Evolutionary conservation across 2,888 invertebrate genomes (phyloP), one percentile per base, ranked within the genome.

Genomic region (Oscheius sp.): DNA sequence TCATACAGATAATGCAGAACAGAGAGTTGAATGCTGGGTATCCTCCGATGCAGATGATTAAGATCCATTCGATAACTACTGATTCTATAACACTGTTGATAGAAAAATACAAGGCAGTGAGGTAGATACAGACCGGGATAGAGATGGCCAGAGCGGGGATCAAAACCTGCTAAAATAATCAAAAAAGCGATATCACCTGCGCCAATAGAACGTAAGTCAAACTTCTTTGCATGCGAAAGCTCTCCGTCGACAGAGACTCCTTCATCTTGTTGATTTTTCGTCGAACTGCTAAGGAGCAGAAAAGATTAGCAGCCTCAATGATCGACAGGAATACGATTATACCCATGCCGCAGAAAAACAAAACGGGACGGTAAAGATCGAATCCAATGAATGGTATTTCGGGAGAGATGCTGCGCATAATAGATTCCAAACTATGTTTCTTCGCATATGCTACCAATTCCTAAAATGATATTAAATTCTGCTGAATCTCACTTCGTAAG

Each of bases 201-300:
- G 50, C 28, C n/a, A 50, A 9, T 26, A 50, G 26, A 12, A 50
- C n/a, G 14, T 8, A 6, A n/a, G 24, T 50, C 1, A 50, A 30
- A 50, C 50, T 50, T 50, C 26, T 50, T 17, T 50, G 50, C 50
- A 50, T 50, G 3, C 50, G 20, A 17, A 24, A 28, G n/a, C 14
- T 50, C 26, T 50, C 50, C 5, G 14, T 50, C 28, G 50, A 50
- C 50, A 50, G 26, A 0, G 50, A 50, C 0, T 9, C 9, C 26
- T 50, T 50, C n/a, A 8, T 50, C 28, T 50, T 14, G 0, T 50
- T 50, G 26, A 50, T 50, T 2, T 50, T 50, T n/a, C 26, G 6
- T 30, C n/a, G 24, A 0, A 50, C 50, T 30, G 28, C 28, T 50
- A 50, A 6, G 4, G 14, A 17, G 41, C 4, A 3, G n/a, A 14